These are phyloP conservation scores for Atopsyche davidsoni DNA, from an alignment of 1,140 invertebrate species.

Conservation along the genomic window DNA sequence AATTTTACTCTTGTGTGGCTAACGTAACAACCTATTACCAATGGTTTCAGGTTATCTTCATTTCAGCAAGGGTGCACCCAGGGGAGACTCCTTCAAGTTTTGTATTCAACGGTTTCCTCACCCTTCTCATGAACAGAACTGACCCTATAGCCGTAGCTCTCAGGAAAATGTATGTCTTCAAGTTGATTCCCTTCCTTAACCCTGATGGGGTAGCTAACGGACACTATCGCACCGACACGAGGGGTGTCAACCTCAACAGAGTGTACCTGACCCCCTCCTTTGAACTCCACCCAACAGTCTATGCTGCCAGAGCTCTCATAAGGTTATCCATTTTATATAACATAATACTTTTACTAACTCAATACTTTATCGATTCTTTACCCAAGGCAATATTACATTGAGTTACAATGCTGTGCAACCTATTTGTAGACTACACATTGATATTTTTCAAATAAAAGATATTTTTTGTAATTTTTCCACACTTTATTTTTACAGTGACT, in stretches of 20 bases:
- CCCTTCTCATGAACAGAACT: slow-evolving; percentile 66
- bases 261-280: slow-evolving; percentile 74
- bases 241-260: slow-evolving; percentile 85
- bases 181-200: slow-evolving; percentile 88
- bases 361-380: background rate
- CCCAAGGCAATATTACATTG: no score
- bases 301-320: slow-evolving; percentile 70
- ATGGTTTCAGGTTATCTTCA: slow-evolving; percentile 64
- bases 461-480: background rate
- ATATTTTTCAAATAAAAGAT: background rate
- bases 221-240: slow-evolving; percentile 83
- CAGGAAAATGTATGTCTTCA: slow-evolving; percentile 79
- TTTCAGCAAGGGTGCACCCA: slow-evolving; percentile 87
- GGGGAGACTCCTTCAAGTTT: slow-evolving; percentile 93
- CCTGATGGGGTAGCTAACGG: slow-evolving; percentile 87
- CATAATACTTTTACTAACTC: slow-evolving; percentile 9
- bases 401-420: no score
- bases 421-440: slow-evolving; percentile 5
- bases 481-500: background rate
- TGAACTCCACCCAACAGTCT: slow-evolving; percentile 75
- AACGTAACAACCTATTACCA: background rate
- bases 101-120: slow-evolving; percentile 87
- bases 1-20: no score
- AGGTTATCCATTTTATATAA: slow-evolving; percentile 45
- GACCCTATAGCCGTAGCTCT: slow-evolving; percentile 68